Evolutionary conservation across 2,888 invertebrate genomes (phyloP).

Genomic region (Heliconius ismenius): DNA sequence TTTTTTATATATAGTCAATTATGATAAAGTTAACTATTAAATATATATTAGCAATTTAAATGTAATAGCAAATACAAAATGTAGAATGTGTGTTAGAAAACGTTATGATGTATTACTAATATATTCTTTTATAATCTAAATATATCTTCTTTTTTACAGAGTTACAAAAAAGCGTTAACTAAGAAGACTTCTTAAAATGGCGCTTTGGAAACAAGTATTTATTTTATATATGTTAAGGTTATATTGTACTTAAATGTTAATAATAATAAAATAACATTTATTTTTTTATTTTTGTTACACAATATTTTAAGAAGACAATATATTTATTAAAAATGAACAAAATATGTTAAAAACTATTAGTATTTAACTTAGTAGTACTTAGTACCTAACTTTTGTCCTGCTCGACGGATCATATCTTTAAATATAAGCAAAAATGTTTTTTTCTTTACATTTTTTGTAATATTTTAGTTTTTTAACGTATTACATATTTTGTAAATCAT

Average conservation of each 20-base stretch:
- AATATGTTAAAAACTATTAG: no score
- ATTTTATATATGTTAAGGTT: neutral
- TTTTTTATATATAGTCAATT: no score
- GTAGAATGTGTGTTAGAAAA: no score
- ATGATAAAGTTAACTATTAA: no score
- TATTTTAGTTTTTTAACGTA: no score
- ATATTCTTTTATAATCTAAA: no score
- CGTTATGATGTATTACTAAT: no score
- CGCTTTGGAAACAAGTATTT: neutral
- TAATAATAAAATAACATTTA: neutral
- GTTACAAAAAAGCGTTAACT: conserved; percentile 1
- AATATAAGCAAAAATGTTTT: neutral
- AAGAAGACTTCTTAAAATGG: conserved; percentile 1
- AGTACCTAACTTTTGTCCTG: neutral
- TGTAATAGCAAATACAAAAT: no score
- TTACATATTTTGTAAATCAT: no score
- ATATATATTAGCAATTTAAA: no score
- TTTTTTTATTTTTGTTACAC: neutral
- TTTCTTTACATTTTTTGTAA: neutral
- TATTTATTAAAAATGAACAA: no score
- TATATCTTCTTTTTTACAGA: neutral
- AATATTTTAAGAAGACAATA: neutral
- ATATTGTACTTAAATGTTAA: neutral
- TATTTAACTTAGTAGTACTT: neutral
- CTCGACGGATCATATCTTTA: neutral